Conservation (phyloP, 1,140 invertebrate genomes). For the Oscheius sp. region DNA sequence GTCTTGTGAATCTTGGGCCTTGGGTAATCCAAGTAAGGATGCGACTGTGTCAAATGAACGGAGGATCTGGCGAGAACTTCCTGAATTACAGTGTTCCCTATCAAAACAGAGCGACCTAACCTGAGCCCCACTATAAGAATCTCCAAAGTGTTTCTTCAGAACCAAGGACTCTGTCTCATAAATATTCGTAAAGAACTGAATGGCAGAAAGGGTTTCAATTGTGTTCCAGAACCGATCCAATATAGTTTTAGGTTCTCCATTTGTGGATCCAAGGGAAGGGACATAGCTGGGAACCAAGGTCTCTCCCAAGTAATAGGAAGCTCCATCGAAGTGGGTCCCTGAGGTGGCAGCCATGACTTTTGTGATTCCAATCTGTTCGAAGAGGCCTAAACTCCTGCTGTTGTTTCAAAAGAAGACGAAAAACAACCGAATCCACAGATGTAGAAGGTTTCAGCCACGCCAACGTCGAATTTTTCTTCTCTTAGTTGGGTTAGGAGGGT, state of each 20-base stretch:
- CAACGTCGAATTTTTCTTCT: neutral
- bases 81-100: neutral
- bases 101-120: neutral
- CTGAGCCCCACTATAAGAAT: neutral
- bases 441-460: neutral
- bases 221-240: neutral
- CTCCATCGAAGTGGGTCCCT: neutral
- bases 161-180: neutral
- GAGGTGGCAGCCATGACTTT: neutral
- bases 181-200: neutral
- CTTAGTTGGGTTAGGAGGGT: neutral
- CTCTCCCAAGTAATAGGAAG: neutral
- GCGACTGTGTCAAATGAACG: neutral
- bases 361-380: neutral
- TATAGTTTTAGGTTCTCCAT: neutral
- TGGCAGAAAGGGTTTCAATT: neutral
- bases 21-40: constrained; percentile 25
- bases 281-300: neutral
- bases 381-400: neutral
- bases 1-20: constrained; percentile 13
- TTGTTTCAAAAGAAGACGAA: neutral
- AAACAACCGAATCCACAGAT: neutral
- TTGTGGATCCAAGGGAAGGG: neutral
- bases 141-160: neutral
- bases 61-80: neutral